Percentiles rank a stretch among this genome's conserved stretches.
Evolutionary conservation across 1,140 invertebrate species (phyloP).

Genomic region (Penaeus japonicus): DNA sequence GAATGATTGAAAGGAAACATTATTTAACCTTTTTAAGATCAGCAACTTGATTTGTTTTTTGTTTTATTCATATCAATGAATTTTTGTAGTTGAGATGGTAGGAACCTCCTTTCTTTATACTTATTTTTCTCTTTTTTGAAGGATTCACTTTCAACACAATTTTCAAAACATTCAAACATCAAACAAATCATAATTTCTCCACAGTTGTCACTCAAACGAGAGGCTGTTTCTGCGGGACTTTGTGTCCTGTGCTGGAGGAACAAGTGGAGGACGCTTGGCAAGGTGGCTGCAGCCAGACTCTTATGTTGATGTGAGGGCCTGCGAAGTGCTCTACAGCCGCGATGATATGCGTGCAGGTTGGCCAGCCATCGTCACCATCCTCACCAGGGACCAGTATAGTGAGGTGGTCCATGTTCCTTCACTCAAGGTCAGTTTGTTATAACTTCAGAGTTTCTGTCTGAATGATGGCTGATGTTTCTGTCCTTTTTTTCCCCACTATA

Average conservation of each 20-base stretch:
- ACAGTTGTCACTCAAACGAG: conserved; percentile 80
- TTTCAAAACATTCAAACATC: neutral
- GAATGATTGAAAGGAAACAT: no score
- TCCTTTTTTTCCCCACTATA: neutral
- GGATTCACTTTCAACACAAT: no score
- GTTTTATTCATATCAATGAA: no score
- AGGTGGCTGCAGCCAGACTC: conserved; percentile 94
- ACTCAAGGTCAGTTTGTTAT: conserved; percentile 77
- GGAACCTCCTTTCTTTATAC: no score
- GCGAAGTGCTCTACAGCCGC: conserved; percentile 80
- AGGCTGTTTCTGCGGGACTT: conserved; percentile 94
- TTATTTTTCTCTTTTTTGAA: no score
- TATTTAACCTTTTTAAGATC: no score
- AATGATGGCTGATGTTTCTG: neutral
- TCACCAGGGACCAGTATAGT: conserved; percentile 92
- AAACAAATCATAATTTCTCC: neutral
- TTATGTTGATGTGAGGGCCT: conserved; percentile 86
- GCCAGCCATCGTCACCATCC: conserved; percentile 81
- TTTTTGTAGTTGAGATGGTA: no score
- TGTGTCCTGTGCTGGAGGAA: conserved; percentile 82
- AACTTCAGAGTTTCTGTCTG: neutral
- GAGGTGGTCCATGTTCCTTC: conserved; percentile 84
- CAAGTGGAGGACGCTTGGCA: conserved; percentile 89
- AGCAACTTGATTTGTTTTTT: no score
- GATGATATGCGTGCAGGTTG: conserved; percentile 82